Base-by-base conservation (phyloP, 2,888 invertebrate species). In the Stenurella melanura region DNA sequence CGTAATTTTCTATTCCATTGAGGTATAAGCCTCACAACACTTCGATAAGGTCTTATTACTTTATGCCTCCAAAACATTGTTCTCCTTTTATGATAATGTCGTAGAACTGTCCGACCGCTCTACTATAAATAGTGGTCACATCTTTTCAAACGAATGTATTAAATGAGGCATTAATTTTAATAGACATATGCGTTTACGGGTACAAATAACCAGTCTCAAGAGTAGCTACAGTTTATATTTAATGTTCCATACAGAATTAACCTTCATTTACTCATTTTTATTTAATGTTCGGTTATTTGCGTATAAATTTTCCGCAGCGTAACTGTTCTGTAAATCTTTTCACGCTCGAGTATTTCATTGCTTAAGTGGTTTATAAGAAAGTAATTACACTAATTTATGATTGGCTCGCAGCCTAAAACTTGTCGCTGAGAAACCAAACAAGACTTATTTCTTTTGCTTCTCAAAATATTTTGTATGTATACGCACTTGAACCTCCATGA, bases 341-440 rank as follows among this genome's bases (percentile, higher is more conserved):
- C 78, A 73, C 83, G 81, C 81, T 79, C 76, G 75, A 76, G 79
- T 79, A 84, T 83, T 81, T 81, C 78, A 80, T 79, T 76, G 74
- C 81, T 80, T 79, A 83, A 84, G 82, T 81, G 80, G 81, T 81
- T 81, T 80, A 80, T 83, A 80, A 79, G 80, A 81, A 76, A 81
- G 80, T 83, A 85, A 84, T 83, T 83, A 80, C 79, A 70, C 78
- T 80, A 84, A 85, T 84, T 84, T 84, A 83, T 82, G 82, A 81
- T 82, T 84, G 83, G 84, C 85, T 82, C 80, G 74, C 72, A 78
- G 85, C 83, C 83, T 80, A 81, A 74, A 79, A 73, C 81, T 79
- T 82, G 84, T 83, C 80, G 78, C 72, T 77, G 76, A 75, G 72
- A 74, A 73, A 67, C 71, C 75, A 71, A 80, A 78, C 61, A 77